phyloP scores from a whole-genome alignment of 2,113 vertebrate species.

The Cheirogaleus medius region DNA sequence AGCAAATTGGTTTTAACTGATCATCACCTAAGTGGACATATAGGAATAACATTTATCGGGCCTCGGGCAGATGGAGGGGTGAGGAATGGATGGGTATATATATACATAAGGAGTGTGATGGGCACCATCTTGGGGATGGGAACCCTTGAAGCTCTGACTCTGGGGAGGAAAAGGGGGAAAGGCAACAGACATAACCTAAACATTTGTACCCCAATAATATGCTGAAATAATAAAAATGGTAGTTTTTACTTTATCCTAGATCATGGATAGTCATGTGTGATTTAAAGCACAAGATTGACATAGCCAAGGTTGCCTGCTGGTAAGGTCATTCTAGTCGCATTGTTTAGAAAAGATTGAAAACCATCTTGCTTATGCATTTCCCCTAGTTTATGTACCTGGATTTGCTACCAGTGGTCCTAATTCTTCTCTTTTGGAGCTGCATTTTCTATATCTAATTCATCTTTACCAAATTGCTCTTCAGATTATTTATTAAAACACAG shows the following conservation, averaged over 20 bases:
- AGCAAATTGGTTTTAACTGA: no score
- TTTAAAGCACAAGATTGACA: neutral
- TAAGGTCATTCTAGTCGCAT: neutral
- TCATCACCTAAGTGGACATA: no score
- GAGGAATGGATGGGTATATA: no score
- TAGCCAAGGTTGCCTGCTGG: neutral
- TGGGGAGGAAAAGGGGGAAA: no score
- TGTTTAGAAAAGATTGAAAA: neutral
- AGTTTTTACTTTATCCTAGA: neutral
- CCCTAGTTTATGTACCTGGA: neutral
- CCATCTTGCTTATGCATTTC: neutral
- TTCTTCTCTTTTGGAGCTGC: neutral
- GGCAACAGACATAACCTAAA: no score
- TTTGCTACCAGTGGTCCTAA: neutral
- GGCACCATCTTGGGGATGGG: no score
- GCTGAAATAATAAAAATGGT: no score
- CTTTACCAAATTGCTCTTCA: neutral
- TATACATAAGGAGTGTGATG: no score
- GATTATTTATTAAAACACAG: neutral
- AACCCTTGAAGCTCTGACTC: no score
- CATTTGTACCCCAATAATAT: no score
- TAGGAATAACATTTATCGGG: no score
- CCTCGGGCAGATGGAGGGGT: no score
- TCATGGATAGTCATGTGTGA: fast-evolving
- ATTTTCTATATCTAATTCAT: neutral